A percentile compares a stretch with the other conserved stretches of the same genome.
Evolutionary conservation across 2,888 invertebrate genomes (phyloP).

Genomic region (Chirona hameri): DNA sequence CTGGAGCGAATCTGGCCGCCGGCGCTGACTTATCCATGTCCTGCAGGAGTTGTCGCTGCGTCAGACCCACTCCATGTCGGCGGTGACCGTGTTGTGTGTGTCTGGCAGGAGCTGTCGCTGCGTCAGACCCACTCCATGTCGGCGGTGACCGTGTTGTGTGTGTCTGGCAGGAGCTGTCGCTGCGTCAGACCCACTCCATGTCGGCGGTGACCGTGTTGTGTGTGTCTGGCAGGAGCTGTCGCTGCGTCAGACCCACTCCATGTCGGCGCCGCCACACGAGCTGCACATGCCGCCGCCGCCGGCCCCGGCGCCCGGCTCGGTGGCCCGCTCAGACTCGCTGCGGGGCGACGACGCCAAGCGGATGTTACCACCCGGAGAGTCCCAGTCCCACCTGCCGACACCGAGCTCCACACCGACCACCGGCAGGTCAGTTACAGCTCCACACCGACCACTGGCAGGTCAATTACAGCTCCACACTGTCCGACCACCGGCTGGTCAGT

Average conservation of each 20-base stretch:
- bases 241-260: constrained; percentile 33
- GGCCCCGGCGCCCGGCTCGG: constrained; percentile 33
- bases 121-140: constrained; percentile 32
- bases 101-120: constrained; percentile 36
- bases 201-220: too few relatives aligned
- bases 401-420: constrained; percentile 32
- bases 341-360: constrained; percentile 39
- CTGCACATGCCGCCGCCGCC: constrained; percentile 29
- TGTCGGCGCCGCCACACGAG: constrained; percentile 13
- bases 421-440: constrained; percentile 31
- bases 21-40: too few relatives aligned
- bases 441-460: too few relatives aligned
- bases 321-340: constrained; percentile 39
- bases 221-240: constrained; percentile 35
- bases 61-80: constrained; percentile 30
- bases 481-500: constrained; percentile 32
- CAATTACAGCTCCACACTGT: too few relatives aligned
- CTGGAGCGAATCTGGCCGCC: too few relatives aligned
- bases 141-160: too few relatives aligned
- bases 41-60: constrained; percentile 37
- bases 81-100: neutral
- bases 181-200: constrained; percentile 33
- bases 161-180: constrained; percentile 35
- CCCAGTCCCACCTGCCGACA: neutral
- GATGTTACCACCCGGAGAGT: constrained; percentile 36